A percentile compares a stretch with the other conserved stretches of the same genome.
Evolutionary conservation across 2,797 vertebrate species (phyloP).

Genomic region (Pyrocephalus nanus): DNA sequence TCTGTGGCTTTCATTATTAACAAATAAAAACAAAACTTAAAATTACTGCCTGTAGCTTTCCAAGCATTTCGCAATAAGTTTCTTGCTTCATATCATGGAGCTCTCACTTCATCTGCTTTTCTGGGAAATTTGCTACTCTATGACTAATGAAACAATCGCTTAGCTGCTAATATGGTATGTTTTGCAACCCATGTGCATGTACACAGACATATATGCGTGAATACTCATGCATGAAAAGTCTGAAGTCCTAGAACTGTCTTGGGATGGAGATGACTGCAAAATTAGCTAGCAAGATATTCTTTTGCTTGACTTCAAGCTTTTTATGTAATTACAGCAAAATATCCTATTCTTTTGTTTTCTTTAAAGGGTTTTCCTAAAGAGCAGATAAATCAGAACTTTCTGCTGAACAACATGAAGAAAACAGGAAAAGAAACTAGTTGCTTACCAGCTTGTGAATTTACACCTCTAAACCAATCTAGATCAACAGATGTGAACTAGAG

Average conservation of each 20-base stretch:
- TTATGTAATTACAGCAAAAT: neutral
- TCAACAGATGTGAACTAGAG: neutral
- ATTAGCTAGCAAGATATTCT: neutral
- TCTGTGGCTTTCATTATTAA: neutral
- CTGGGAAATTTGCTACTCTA: neutral
- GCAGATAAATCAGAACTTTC: neutral
- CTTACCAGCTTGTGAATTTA: neutral
- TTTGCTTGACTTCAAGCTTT: neutral
- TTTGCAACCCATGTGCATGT: neutral
- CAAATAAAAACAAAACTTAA: neutral
- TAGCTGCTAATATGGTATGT: neutral
- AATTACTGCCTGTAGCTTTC: neutral
- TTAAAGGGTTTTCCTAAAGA: neutral
- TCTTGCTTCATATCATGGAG: neutral
- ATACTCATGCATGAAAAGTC: accelerated
- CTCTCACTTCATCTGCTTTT: neutral
- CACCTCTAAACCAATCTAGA: neutral
- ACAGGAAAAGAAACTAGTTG: constrained; percentile 9
- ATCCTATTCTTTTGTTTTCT: neutral
- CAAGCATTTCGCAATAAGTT: neutral
- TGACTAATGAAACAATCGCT: neutral
- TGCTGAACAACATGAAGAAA: constrained; percentile 3
- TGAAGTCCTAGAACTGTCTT: neutral
- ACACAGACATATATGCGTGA: neutral
- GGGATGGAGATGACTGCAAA: neutral